Evolutionary conservation across 64 coral and sea anemone species (phyloP).

Genomic region (Montipora cactus): DNA sequence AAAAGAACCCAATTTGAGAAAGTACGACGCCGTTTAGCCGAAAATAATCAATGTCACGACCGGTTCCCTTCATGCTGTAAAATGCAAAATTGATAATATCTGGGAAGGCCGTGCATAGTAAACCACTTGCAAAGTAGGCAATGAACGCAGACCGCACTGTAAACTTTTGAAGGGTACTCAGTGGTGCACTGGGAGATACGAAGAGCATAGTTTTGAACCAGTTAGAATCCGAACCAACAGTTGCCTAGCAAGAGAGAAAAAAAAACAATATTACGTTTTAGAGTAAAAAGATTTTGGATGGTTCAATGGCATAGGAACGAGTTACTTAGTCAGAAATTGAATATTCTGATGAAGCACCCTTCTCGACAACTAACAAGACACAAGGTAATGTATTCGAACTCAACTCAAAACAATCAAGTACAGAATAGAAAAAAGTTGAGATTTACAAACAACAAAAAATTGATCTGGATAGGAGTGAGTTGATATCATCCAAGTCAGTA

Average conservation of each 20-base stretch:
- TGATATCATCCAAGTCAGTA: too few relatives aligned
- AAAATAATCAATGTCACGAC: not conserved
- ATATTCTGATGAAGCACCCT: too few relatives aligned
- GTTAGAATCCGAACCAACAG: not conserved
- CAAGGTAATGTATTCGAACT: too few relatives aligned
- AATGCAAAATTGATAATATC: not conserved
- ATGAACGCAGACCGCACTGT: not conserved
- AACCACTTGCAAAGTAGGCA: not conserved
- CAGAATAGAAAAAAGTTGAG: too few relatives aligned
- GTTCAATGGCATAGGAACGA: too few relatives aligned
- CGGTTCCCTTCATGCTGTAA: not conserved
- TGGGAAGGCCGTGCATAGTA: not conserved
- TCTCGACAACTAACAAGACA: too few relatives aligned
- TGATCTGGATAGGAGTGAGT: too few relatives aligned
- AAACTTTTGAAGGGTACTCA: not conserved
- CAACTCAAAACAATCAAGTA: too few relatives aligned
- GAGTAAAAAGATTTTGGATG: too few relatives aligned
- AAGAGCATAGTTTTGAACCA: conserved; percentile 48
- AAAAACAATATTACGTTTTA: not conserved
- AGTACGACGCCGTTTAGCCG: not conserved
- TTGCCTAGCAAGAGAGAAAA: not conserved
- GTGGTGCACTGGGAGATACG: not conserved
- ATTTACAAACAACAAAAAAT: too few relatives aligned
- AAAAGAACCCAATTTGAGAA: conserved; percentile 49
- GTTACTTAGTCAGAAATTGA: too few relatives aligned